These are phyloP conservation scores for Anabas testudineus DNA, from an alignment of 2,797 vertebrate genomes.

Conservation along the genomic window DNA sequence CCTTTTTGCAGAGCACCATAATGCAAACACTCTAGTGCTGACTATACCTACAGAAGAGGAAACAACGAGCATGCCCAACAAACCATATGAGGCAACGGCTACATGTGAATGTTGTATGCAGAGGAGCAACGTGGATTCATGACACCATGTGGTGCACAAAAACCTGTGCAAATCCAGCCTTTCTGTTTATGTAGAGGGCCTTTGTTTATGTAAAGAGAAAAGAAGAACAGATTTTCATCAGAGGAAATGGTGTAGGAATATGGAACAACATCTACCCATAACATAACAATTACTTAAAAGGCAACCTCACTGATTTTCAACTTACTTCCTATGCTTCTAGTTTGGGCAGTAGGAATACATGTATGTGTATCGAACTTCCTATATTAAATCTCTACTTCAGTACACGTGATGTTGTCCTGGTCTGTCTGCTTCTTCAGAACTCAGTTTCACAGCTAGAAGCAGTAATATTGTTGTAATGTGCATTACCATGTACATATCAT, in stretches of 20 bases:
- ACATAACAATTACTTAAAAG: not conserved
- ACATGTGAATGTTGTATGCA: not conserved
- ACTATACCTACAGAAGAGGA: constrained; percentile 8
- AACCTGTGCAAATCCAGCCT: not conserved
- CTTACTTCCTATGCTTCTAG: too few species aligned
- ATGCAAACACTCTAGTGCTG: constrained; percentile 6
- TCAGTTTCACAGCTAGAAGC: too few species aligned
- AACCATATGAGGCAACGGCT: not conserved
- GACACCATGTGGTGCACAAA: not conserved
- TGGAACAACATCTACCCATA: not conserved
- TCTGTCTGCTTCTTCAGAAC: too few species aligned
- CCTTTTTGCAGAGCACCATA: not conserved
- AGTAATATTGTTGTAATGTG: too few species aligned
- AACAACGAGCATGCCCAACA: not conserved
- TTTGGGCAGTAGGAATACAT: too few species aligned
- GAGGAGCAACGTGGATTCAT: not conserved
- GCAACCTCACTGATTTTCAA: too few species aligned
- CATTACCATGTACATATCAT: too few species aligned
- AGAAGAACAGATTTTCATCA: not conserved
- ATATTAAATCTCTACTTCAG: too few species aligned
- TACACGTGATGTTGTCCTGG: too few species aligned
- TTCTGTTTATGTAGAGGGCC: constrained; percentile 2
- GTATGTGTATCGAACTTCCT: too few species aligned
- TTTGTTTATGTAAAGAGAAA: too few species aligned
- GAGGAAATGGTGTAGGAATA: not conserved